These are phyloP conservation scores for Apteryx mantelli DNA, from an alignment of 2,113 vertebrate species.

Conservation along the genomic window DNA sequence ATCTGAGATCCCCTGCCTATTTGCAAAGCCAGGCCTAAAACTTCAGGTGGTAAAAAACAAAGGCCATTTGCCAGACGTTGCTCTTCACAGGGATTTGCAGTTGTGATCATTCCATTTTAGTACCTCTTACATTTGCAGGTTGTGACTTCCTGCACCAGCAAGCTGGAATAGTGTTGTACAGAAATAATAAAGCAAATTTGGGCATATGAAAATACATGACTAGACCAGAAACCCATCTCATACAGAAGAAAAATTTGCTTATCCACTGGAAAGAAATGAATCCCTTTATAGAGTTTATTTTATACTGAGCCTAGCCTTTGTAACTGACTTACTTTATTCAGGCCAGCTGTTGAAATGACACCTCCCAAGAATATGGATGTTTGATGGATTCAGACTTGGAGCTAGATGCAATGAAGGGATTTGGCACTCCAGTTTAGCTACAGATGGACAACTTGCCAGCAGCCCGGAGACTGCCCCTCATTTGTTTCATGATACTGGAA, in stretches of 20 bases:
- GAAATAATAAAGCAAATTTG: not conserved
- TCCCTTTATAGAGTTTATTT: conserved; percentile 16
- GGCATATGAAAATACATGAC: not conserved
- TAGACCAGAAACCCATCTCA: conserved; percentile 1
- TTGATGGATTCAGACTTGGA: not conserved
- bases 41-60: conserved; percentile 51
- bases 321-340: conserved; percentile 43
- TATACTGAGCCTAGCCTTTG: conserved; percentile 9
- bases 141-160: conserved; percentile 12
- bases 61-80: not conserved
- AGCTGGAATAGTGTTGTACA: not conserved
- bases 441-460: conserved; percentile 19
- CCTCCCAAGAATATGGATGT: not conserved
- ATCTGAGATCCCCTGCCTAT: conserved; percentile 46
- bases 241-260: not conserved
- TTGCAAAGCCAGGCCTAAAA: conserved; percentile 56
- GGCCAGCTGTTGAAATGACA: conserved; percentile 30
- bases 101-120: conserved; percentile 26
- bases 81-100: conserved; percentile 8
- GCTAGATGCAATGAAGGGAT: not conserved
- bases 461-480: not conserved
- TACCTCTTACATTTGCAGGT: not conserved
- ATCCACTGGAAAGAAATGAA: not conserved
- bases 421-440: not conserved
- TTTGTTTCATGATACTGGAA: not conserved